A percentile compares a stretch with the other conserved stretches of the same genome.
Conservation (phyloP, 2,113 vertebrate genomes). For the Prunella himalayana region DNA sequence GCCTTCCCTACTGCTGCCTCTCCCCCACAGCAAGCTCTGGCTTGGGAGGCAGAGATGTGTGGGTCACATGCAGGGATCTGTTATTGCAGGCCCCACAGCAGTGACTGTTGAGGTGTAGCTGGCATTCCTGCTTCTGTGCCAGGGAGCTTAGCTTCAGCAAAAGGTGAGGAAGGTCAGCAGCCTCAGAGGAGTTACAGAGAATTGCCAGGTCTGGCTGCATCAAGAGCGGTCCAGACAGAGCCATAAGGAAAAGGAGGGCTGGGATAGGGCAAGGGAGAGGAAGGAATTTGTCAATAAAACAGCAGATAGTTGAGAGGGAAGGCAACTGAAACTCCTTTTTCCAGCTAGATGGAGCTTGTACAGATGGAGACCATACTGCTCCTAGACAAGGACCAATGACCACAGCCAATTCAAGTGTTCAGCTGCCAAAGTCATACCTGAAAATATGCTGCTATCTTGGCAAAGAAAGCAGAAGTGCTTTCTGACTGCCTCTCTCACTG, state of each 20-base stretch:
- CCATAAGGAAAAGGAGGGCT: neutral
- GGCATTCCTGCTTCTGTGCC: neutral
- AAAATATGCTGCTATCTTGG: neutral
- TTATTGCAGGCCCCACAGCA: neutral
- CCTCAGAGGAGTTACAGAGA: neutral
- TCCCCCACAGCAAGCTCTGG: neutral
- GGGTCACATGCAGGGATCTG: accelerated
- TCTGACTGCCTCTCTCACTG: neutral
- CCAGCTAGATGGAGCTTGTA: neutral
- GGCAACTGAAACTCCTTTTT: neutral
- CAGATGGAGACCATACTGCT: neutral
- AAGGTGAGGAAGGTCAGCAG: neutral
- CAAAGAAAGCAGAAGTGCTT: neutral
- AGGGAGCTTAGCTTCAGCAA: neutral
- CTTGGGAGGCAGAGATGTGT: neutral
- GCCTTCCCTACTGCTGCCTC: neutral
- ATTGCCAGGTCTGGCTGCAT: neutral
- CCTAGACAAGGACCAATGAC: neutral
- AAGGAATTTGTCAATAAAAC: neutral
- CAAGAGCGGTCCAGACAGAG: neutral
- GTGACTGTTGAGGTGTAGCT: accelerated
- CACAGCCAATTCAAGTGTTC: neutral
- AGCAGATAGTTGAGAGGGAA: neutral
- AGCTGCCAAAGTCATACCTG: neutral
- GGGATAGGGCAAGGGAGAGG: neutral